phyloP scores from a whole-genome alignment of 1,140 invertebrate genomes.

The Piezodorus guildinii region DNA sequence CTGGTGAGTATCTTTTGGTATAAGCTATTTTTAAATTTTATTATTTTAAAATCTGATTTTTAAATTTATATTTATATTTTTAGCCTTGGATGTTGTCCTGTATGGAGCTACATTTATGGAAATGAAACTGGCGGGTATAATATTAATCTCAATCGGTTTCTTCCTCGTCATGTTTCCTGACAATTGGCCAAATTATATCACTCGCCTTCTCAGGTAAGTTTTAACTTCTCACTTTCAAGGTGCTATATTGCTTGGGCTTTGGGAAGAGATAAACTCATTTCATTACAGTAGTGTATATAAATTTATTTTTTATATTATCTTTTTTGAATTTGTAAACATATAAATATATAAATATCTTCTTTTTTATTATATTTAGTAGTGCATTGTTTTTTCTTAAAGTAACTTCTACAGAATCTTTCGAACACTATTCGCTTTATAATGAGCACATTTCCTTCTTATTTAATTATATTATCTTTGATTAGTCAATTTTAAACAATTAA shows the following conservation, averaged over 20 bases:
- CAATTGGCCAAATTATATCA: constrained; percentile 91
- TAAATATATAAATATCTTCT: constrained; percentile 1
- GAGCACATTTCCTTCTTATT: constrained; percentile 12
- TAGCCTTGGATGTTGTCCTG: constrained; percentile 75
- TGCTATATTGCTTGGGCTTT: background rate
- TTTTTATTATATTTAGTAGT: constrained; percentile 9
- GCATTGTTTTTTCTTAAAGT: background rate
- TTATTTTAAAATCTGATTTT: too few species aligned
- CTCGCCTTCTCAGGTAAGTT: constrained; percentile 66
- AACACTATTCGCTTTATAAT: constrained; percentile 14
- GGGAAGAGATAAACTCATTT: background rate
- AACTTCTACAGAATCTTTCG: constrained; percentile 6
- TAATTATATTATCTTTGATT: background rate
- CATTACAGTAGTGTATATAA: constrained; percentile 9
- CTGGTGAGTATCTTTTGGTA: constrained; percentile 48
- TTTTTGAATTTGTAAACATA: background rate
- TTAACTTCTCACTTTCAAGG: background rate
- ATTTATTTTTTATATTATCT: constrained; percentile 12
- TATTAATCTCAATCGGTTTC: constrained; percentile 80
- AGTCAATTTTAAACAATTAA: background rate
- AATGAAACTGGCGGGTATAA: constrained; percentile 87
- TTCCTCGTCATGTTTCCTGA: constrained; percentile 88
- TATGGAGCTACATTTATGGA: constrained; percentile 77
- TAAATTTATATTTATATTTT: constrained; percentile 30
- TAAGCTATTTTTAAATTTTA: too few species aligned